phyloP scores from a whole-genome alignment of 2,113 vertebrate species.

The Rhizomys pruinosus region DNA sequence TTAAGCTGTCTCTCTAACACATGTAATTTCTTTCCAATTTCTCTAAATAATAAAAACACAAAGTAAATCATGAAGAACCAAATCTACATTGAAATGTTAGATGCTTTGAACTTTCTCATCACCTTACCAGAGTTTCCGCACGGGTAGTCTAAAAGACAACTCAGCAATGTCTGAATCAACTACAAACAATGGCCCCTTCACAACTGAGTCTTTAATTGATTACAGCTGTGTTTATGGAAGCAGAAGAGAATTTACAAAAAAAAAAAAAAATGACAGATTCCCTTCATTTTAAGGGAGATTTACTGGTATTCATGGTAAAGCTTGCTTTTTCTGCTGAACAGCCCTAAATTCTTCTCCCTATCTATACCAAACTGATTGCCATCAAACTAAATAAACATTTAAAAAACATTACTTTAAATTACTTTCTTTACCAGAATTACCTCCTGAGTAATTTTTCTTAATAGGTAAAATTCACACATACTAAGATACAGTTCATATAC shows the following conservation, averaged over 20 bases:
- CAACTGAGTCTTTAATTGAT: constrained; percentile 88
- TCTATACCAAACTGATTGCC: not conserved
- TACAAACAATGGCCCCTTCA: constrained; percentile 88
- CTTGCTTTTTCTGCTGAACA: constrained; percentile 65
- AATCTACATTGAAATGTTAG: constrained; percentile 83
- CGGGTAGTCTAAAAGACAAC: constrained; percentile 84
- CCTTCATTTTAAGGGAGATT: constrained; percentile 84
- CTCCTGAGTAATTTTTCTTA: not conserved
- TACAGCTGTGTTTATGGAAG: constrained; percentile 90
- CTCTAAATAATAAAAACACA: constrained; percentile 65
- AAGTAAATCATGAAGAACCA: constrained; percentile 78
- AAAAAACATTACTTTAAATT: constrained; percentile 75
- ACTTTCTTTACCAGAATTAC: not conserved
- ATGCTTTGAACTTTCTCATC: constrained; percentile 87
- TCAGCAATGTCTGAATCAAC: constrained; percentile 84
- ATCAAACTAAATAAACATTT: constrained; percentile 48
- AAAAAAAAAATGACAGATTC: constrained; percentile 88
- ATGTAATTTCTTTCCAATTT: constrained; percentile 51
- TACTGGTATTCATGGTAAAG: constrained; percentile 75
- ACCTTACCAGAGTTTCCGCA: constrained; percentile 84
- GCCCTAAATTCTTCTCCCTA: not conserved
- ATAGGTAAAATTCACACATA: not conserved
- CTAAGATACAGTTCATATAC: not conserved
- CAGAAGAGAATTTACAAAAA: constrained; percentile 89
- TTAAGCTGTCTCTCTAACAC: constrained; percentile 48